A percentile compares a stretch with the other conserved stretches of the same genome.
Conservation (phyloP, 2,888 invertebrate genomes). For the Syrphus vitripennis region DNA sequence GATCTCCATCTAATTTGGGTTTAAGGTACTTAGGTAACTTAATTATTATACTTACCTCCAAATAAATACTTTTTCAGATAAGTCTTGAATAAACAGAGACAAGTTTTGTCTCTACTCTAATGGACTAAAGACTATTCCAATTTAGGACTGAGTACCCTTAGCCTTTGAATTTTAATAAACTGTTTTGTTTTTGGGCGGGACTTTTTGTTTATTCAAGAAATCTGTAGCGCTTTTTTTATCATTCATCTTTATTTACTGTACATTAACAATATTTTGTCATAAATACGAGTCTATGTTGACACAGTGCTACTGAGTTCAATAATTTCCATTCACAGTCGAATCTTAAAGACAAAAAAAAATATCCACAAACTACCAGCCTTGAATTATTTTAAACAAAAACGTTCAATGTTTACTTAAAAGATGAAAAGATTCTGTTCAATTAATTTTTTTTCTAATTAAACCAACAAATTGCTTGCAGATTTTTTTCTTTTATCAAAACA, state of each 20-base stretch:
- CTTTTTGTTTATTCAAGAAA: neutral
- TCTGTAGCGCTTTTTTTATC: slow-evolving; percentile 5
- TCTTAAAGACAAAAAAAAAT: neutral
- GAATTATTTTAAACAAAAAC: slow-evolving; percentile 30
- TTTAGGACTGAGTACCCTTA: neutral
- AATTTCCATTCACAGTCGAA: slow-evolving; percentile 17
- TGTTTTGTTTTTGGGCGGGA: neutral
- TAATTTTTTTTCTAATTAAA: slow-evolving; percentile 38
- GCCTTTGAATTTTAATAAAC: neutral
- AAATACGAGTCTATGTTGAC: neutral
- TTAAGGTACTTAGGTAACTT: neutral
- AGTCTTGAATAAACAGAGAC: neutral
- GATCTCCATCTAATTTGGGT: neutral
- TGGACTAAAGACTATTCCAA: neutral
- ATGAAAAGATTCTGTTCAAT: slow-evolving; percentile 48
- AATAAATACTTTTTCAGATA: neutral
- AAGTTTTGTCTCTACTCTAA: neutral
- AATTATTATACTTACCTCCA: neutral
- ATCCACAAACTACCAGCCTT: neutral
- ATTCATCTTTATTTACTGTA: slow-evolving; percentile 12
- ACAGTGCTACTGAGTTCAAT: slow-evolving; percentile 13
- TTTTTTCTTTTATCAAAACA: neutral
- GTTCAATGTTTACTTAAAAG: slow-evolving; percentile 32
- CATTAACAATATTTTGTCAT: neutral
- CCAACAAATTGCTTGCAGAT: slow-evolving; percentile 38